Base-by-base conservation (phyloP, 2,888 invertebrate genomes). In the Calameuta idolon region DNA sequence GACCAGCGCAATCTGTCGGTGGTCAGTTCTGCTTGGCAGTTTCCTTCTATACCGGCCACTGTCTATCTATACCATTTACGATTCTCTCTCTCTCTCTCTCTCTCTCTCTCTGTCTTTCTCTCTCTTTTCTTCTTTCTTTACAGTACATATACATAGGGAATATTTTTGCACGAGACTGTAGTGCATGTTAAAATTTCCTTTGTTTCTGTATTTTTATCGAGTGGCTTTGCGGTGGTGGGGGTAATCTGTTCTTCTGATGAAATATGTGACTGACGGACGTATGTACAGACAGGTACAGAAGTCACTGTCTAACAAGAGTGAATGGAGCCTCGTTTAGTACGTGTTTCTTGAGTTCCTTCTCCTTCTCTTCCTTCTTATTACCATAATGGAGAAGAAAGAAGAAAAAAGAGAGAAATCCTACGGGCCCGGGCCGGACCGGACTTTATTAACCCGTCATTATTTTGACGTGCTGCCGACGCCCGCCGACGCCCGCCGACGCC, bases 1-100 rank as follows among this genome's bases (percentile, higher is more conserved):
- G 91, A 91, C 90, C 90, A 90, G 86, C 90, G 83, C 90, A 90
- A 91, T 85, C 83, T 87, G 86, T 84, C 85, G 87, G 83, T 90
- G 91, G 90, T 90, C 88, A 90, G 90, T 89, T 89, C 86, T 82
- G 85, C 82, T 81, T 55, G 85, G 77, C 79, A 80, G 78, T 76
- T 79, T 83, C 84, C 83, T 78, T 81, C 76, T 74, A 75, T 81
- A 78, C 76, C 77, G 78, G 74, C 80, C 55, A 55, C 55, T 23
- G 23, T 55, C 55, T 55, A 55, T 55, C 23, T 55, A 23, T 55
- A 23, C 9, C 23, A 2, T 55, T 55, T 9, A 31, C 71, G 33
- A 71, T 11, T 34, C 33, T n/a, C 30, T 34, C 69, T 35, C 3
- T 35, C 68, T 33, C 35, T 37, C 12, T 74, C 37, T 77, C 74